Evolutionary conservation across 2,797 vertebrate species (phyloP).

Genomic region (Amblyopsis hoosieri): DNA sequence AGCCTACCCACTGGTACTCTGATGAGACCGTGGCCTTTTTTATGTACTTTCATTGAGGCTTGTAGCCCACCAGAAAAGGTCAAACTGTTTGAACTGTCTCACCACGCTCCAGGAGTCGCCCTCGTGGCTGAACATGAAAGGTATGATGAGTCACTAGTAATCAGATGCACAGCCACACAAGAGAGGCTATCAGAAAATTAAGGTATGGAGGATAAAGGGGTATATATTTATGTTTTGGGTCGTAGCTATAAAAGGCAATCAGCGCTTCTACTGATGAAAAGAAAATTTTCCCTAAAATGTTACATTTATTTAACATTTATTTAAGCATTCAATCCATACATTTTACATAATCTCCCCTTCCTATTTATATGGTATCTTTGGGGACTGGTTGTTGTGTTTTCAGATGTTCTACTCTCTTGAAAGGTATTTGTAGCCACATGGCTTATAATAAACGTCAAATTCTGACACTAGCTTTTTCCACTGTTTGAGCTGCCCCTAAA

Average conservation of each 20-base stretch:
- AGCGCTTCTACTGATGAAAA: neutral
- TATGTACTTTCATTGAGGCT: slow-evolving; percentile 37
- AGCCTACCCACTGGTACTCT: slow-evolving; percentile 9
- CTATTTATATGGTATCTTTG: too few species aligned
- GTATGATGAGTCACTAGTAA: slow-evolving; percentile 52
- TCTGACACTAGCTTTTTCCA: too few species aligned
- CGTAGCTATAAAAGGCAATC: too few species aligned
- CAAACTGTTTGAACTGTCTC: slow-evolving; percentile 70
- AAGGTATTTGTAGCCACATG: too few species aligned
- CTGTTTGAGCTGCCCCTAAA: too few species aligned
- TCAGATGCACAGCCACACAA: slow-evolving; percentile 50
- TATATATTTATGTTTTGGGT: too few species aligned
- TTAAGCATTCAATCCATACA: neutral
- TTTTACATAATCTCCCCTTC: too few species aligned
- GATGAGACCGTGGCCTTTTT: slow-evolving; percentile 22
- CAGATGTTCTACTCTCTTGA: too few species aligned
- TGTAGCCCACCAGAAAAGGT: slow-evolving; percentile 66
- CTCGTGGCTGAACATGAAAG: slow-evolving; percentile 69
- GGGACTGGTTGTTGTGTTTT: too few species aligned
- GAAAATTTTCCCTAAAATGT: too few species aligned
- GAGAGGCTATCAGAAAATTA: slow-evolving; percentile 37
- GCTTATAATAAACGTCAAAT: too few species aligned
- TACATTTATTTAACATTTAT: neutral
- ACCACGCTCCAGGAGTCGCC: slow-evolving; percentile 56
- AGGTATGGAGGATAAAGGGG: slow-evolving; percentile 10